Base-by-base conservation (phyloP, 2,888 invertebrate genomes). In the Agrochola litura region DNA sequence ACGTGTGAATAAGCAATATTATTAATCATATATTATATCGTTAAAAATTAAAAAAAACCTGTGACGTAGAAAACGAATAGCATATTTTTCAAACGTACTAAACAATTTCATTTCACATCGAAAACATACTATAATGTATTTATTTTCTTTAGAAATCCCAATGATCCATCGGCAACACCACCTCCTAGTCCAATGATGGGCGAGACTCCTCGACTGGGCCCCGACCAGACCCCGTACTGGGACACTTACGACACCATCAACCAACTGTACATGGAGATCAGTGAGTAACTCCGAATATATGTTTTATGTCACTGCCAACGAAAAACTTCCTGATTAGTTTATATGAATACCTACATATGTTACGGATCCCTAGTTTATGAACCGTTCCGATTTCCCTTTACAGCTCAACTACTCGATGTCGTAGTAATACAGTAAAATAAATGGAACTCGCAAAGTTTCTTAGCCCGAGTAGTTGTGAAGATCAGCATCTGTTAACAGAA, bases 211-310 rank as follows among this genome's bases (percentile, higher is more conserved):
- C 88, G 94, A 77, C 89, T 95, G 66, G 97, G 97, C 52, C 92
- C 94, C 60, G 95, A 96, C 83, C 93, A 96, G 89, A 97, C 98
- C 70, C 98, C 98, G 61, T 98, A 98, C 93, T 99, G 99, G 99
- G 99, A 99, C 94, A 98, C 98, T 46, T 99, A 98, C 94, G 99
- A 99, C 94, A 98, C 98, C 86, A 98, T 99, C 94, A 99, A 99
- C 96, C 99, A 99, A 93, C 97, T 98, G 76, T 99, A 99, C 94
- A 97, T 99, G 95, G 98, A 98, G 96, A 96, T 98, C 93, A 98
- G 98, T 98, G 95, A 95, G 97, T 95, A 90, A 82, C 86, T 83
- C 86, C 83, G 86, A 84, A 79, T 79, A 77, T 76, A 60, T 65
- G 75, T 76, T 79, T 67, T 71, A 77, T 78, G 56, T 73, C 37